phyloP scores from a whole-genome alignment of 2,888 invertebrate genomes.

The Parelbella ahira region DNA sequence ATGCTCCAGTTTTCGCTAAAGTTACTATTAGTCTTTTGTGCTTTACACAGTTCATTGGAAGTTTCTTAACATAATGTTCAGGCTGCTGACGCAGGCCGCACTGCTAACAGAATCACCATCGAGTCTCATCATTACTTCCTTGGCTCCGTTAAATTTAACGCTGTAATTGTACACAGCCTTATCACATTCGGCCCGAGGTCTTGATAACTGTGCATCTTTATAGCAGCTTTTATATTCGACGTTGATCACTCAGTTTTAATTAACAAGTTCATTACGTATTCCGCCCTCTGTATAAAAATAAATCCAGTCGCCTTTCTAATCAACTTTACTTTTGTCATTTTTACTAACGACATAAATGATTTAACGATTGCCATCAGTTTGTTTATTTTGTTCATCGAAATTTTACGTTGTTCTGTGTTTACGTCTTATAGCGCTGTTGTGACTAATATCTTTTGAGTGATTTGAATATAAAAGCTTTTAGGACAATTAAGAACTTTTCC shows the following conservation, averaged over 20 bases:
- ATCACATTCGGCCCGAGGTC: slow-evolving; percentile 43
- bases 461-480: too few relatives aligned
- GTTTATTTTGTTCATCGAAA: slow-evolving; percentile 19
- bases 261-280: slow-evolving; percentile 49
- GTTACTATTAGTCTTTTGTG: too few relatives aligned
- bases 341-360: slow-evolving; percentile 20
- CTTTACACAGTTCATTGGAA: too few relatives aligned
- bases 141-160: slow-evolving; percentile 39
- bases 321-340: slow-evolving; percentile 24
- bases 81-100: too few relatives aligned
- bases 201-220: slow-evolving; percentile 44
- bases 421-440: too few relatives aligned
- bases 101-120: neutral
- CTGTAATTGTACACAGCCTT: slow-evolving; percentile 26
- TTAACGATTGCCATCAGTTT: slow-evolving; percentile 20
- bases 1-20: too few relatives aligned
- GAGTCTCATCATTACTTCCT: slow-evolving; percentile 22
- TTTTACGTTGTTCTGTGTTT: neutral
- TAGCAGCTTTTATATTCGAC: slow-evolving; percentile 48
- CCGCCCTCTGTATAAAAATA: slow-evolving; percentile 27
- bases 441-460: too few relatives aligned
- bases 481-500: too few relatives aligned
- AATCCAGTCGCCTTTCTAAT: slow-evolving; percentile 21
- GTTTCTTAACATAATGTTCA: too few relatives aligned
- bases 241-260: slow-evolving; percentile 53